Evolutionary conservation across 2,113 vertebrate genomes (phyloP).

Genomic region (Pelmatolapia mariae): DNA sequence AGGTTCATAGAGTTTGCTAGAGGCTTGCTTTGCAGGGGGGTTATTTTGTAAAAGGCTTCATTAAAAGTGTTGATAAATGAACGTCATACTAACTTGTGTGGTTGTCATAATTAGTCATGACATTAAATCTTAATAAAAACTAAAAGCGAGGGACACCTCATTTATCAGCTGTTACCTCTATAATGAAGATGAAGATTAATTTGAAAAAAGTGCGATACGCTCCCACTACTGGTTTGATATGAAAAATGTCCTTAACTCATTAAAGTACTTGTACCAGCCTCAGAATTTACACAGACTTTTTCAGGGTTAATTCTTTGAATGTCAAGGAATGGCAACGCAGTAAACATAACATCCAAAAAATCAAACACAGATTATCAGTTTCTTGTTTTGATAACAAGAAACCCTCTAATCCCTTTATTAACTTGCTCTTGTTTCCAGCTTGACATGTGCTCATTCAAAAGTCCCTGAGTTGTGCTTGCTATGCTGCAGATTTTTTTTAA

Average conservation of each 20-base stretch:
- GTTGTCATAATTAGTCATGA: conserved; percentile 24
- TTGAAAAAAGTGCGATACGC: not conserved
- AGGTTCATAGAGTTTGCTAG: not conserved
- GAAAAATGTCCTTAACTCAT: not conserved
- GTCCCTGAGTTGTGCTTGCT: not conserved
- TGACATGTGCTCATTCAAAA: conserved; percentile 39
- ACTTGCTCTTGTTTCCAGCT: not conserved
- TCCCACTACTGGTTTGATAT: not conserved
- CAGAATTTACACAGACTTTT: not conserved
- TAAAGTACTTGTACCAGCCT: not conserved
- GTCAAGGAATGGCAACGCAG: not conserved
- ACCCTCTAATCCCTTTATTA: not conserved
- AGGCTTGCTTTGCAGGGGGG: not conserved
- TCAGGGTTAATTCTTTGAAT: not conserved
- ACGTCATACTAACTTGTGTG: not conserved
- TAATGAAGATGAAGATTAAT: conserved; percentile 9
- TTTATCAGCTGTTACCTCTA: conserved; percentile 15
- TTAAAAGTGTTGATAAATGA: conserved; percentile 19
- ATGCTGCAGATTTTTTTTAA: not conserved
- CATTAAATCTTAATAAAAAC: not conserved
- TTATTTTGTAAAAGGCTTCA: not conserved
- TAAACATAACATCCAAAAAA: not conserved
- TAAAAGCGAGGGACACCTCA: not conserved
- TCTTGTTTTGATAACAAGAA: not conserved
- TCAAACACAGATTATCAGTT: not conserved